Conservation (phyloP, 2,797 vertebrate genomes). For the Meda fulgida region DNA sequence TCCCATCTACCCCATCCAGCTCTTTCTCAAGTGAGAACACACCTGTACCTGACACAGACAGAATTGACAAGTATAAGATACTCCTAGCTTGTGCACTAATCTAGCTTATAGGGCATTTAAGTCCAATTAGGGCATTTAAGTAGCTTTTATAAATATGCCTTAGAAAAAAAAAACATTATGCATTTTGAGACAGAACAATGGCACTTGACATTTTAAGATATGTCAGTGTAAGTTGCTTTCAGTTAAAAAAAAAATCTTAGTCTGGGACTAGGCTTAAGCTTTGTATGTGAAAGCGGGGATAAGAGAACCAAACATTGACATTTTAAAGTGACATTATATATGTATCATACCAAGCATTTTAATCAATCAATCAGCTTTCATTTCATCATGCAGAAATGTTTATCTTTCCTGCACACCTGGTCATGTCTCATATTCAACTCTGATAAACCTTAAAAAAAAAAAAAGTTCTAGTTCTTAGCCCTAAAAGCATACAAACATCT, state of each 20-base stretch:
- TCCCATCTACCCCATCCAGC: slow-evolving; percentile 49
- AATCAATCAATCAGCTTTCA: not conserved
- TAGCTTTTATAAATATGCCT: not conserved
- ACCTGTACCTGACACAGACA: slow-evolving; percentile 61
- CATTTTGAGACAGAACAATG: too few relatives aligned
- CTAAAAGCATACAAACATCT: not conserved
- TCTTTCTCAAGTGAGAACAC: slow-evolving; percentile 62
- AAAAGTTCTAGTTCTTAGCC: not conserved
- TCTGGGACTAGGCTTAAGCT: too few relatives aligned
- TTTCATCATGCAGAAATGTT: slow-evolving; percentile 7
- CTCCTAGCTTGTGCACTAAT: not conserved
- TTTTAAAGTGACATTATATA: not conserved
- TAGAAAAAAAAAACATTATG: too few relatives aligned
- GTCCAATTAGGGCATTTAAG: not conserved
- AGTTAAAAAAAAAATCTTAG: not conserved
- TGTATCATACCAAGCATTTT: not conserved
- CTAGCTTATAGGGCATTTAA: not conserved
- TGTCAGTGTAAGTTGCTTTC: not conserved
- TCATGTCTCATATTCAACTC: not conserved
- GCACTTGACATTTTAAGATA: too few relatives aligned
- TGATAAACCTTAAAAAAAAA: not conserved
- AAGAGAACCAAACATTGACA: not conserved
- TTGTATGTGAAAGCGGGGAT: not conserved
- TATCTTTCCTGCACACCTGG: slow-evolving; percentile 20
- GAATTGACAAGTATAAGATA: not conserved